These are phyloP conservation scores for Hydropsyche tenuis DNA, from an alignment of 1,140 invertebrate species.

Conservation along the genomic window DNA sequence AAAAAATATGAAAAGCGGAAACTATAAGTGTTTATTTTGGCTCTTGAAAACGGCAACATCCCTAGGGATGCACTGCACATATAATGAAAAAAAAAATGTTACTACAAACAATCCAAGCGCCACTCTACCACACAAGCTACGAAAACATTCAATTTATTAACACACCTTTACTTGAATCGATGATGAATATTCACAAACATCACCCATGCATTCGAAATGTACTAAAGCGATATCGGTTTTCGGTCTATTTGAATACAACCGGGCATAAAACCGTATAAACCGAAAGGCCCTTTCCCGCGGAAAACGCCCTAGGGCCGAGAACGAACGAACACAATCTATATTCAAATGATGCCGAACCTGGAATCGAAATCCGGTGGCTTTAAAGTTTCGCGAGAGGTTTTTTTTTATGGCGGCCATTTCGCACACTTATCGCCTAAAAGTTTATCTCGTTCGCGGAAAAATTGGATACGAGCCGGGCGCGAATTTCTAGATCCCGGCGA, in stretches of 20 bases:
- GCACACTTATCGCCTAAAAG: conserved; percentile 31
- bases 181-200: too few relatives aligned
- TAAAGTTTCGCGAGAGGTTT: conserved; percentile 31
- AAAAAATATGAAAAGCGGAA: conserved; percentile 35
- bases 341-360: conserved; percentile 44
- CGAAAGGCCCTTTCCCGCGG: conserved; percentile 16
- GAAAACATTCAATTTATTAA: too few relatives aligned
- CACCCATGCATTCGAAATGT: neutral
- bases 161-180: too few relatives aligned
- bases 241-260: conserved; percentile 17
- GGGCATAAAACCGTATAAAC: conserved; percentile 18
- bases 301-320: neutral
- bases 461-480: conserved; percentile 34
- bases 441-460: conserved; percentile 40
- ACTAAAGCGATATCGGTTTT: neutral
- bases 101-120: too few relatives aligned
- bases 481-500: neutral
- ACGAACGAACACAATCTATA: conserved; percentile 47
- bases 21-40: conserved; percentile 46
- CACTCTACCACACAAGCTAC: too few relatives aligned
- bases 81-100: neutral
- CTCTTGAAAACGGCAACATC: conserved; percentile 19
- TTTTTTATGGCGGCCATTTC: conserved; percentile 43
- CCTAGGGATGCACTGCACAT: conserved; percentile 5
- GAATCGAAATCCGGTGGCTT: conserved; percentile 41